Conservation (phyloP, 2,888 invertebrate genomes). For the Orchesella flavescens region DNA sequence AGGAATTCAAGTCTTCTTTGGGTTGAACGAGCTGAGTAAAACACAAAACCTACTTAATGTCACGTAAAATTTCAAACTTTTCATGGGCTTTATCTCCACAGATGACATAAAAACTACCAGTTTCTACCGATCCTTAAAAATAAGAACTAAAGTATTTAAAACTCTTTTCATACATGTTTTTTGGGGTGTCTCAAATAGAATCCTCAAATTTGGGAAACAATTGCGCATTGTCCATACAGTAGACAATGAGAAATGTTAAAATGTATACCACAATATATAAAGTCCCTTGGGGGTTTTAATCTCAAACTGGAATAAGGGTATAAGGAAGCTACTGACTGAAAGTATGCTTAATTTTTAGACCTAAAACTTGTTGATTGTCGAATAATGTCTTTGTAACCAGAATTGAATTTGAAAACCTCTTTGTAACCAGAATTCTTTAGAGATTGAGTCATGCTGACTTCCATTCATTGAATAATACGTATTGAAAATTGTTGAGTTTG, state of each 20-base stretch:
- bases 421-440: background rate
- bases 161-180: too few relatives aligned
- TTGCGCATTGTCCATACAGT: background rate
- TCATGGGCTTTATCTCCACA: background rate
- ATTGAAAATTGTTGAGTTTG: background rate
- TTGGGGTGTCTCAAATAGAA: too few relatives aligned
- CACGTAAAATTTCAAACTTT: background rate
- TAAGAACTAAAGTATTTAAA: too few relatives aligned
- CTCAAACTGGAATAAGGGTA: too few relatives aligned
- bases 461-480: background rate
- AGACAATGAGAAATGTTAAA: too few relatives aligned
- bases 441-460: slow-evolving; percentile 7
- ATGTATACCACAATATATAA: too few relatives aligned
- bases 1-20: too few relatives aligned
- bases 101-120: background rate
- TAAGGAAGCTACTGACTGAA: too few relatives aligned
- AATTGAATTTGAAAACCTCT: too few relatives aligned
- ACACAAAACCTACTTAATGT: background rate
- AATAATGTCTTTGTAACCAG: background rate
- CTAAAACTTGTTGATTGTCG: slow-evolving; percentile 1
- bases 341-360: background rate
- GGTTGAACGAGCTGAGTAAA: background rate
- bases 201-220: background rate
- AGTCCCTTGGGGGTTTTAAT: too few relatives aligned
- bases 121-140: background rate